A percentile compares a stretch with the other conserved stretches of the same genome.
These are phyloP conservation scores for Neotoxoptera formosana DNA, from an alignment of 1,140 invertebrate species.

Conservation along the genomic window DNA sequence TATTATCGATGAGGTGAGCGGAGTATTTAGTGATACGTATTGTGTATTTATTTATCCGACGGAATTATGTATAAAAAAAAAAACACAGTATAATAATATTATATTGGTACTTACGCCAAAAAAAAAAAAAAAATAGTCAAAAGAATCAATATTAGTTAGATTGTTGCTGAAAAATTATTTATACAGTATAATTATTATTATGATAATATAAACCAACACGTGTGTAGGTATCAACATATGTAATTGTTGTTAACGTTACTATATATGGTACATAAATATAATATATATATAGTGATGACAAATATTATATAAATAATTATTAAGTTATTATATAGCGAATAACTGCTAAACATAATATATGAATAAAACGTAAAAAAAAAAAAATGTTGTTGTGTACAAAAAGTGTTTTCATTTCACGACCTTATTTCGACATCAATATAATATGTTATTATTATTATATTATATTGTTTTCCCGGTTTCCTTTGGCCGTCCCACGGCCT, in stretches of 20 bases:
- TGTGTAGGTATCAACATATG: constrained; percentile 52
- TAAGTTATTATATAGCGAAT: constrained; percentile 58
- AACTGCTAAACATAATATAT: constrained; percentile 56
- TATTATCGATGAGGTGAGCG: background rate
- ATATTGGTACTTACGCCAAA: background rate
- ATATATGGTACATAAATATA: constrained; percentile 53
- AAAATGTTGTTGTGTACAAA: constrained; percentile 56
- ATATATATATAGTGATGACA: constrained; percentile 45
- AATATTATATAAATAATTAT: constrained; percentile 43
- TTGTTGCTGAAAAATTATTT: constrained; percentile 56
- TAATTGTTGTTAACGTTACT: constrained; percentile 58
- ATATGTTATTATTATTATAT: background rate
- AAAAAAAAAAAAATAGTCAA: constrained; percentile 28
- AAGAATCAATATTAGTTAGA: constrained; percentile 56
- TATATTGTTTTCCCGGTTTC: background rate
- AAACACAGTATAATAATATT: background rate
- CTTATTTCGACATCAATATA: background rate
- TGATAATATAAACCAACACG: constrained; percentile 48
- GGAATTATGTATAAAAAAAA: constrained; percentile 38
- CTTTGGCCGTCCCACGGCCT: background rate
- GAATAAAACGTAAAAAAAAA: constrained; percentile 55
- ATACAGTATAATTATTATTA: constrained; percentile 52
- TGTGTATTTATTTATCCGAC: constrained; percentile 31
- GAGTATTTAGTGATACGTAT: constrained; percentile 34
- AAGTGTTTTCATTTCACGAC: constrained; percentile 38